phyloP scores from a whole-genome alignment of 1,140 invertebrate genomes.

The Physella acuta region DNA sequence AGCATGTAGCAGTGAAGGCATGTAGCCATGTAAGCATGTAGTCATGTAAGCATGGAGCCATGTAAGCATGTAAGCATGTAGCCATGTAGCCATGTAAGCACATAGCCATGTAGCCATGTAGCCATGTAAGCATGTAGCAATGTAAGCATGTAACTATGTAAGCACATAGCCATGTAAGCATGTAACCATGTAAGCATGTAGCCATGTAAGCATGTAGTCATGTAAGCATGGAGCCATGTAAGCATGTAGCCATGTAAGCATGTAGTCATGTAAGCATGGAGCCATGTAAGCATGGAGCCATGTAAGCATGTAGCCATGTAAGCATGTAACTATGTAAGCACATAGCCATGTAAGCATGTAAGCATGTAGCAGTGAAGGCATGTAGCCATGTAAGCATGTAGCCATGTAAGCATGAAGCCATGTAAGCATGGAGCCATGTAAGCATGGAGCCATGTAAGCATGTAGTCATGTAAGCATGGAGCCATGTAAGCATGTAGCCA shows the following conservation, averaged over 20 bases:
- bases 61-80: background rate
- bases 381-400: background rate
- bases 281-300: background rate
- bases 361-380: background rate
- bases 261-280: background rate
- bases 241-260: too few species aligned
- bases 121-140: background rate
- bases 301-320: background rate
- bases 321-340: background rate
- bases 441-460: background rate
- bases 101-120: background rate
- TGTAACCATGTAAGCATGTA: background rate
- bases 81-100: background rate
- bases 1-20: background rate
- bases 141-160: too few species aligned
- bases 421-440: background rate
- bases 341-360: too few species aligned
- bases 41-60: background rate
- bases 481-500: background rate
- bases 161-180: background rate
- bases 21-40: background rate
- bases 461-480: background rate
- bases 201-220: background rate
- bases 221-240: background rate
- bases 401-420: background rate